Evolutionary conservation across 2,113 vertebrate genomes (phyloP).

Genomic region (Eptatretus burgeri): DNA sequence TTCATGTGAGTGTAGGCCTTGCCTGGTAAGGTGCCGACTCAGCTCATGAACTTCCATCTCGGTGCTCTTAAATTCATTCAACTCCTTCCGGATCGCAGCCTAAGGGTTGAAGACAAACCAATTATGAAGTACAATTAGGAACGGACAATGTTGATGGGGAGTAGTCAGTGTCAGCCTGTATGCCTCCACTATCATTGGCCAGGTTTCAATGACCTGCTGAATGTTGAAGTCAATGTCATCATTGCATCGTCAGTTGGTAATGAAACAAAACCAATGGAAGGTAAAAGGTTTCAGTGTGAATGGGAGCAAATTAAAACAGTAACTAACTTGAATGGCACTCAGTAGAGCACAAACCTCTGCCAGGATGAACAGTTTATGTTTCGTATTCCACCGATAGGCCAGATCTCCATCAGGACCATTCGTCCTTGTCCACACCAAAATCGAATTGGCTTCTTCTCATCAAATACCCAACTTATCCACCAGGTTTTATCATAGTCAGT

Average conservation of each 20-base stretch:
- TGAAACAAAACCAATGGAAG: too few species aligned
- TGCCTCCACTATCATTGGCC: background rate
- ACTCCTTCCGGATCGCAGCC: constrained; percentile 92
- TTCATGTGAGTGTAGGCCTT: constrained; percentile 8
- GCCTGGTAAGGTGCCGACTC: constrained; percentile 94
- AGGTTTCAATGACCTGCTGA: rapidly evolving
- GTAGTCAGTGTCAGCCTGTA: background rate
- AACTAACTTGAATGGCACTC: too few species aligned
- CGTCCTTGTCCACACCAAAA: too few species aligned
- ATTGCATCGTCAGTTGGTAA: background rate
- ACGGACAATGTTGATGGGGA: background rate
- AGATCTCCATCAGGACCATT: too few species aligned
- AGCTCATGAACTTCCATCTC: constrained; percentile 98
- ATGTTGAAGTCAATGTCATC: background rate
- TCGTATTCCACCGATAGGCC: too few species aligned
- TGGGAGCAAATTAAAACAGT: too few species aligned
- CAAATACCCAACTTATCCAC: too few species aligned
- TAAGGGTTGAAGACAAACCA: constrained; percentile 17
- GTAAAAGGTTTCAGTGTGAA: too few species aligned
- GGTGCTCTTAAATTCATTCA: constrained; percentile 98
- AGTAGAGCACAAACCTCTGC: too few species aligned
- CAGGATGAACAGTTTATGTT: too few species aligned
- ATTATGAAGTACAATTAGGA: background rate
- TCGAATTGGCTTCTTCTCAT: too few species aligned
- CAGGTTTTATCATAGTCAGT: too few species aligned